Base-by-base conservation (phyloP, 2,888 invertebrate genomes). In the Ectemnius cavifrons region DNA sequence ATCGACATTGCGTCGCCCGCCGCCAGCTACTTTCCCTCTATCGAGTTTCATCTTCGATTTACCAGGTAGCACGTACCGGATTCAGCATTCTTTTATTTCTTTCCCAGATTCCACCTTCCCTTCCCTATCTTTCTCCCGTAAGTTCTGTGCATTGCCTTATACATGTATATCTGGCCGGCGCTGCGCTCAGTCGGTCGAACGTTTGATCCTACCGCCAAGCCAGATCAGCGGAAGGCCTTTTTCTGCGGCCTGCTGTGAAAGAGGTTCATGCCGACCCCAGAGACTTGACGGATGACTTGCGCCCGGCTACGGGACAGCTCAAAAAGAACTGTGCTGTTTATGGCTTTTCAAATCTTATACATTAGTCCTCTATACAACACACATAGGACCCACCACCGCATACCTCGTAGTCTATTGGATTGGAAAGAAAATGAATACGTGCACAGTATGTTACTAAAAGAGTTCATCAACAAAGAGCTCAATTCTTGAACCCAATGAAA, bases 211-310 rank as follows among this genome's bases (percentile, higher is more conserved):
- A 85, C 88, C 88, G 88, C 88, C 81, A 79, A 79, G 85, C 74
- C 83, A 85, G 86, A 87, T 86, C 87, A 86, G 86, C 85, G 84
- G 85, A 86, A 85, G 86, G 83, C 84, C 85, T 86, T 88, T 87
- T 86, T 87, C 86, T 85, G 83, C 82, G 79, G 75, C 80, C 78
- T 14, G 52, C 52, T 52, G 16, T 16, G 6, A 16, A 52, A 72
- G 80, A 73, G 80, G 80, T 81, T 76, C 68, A 75, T 83, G 82
- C 82, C 83, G 78, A 83, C 80, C 84, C 86, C 86, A 87, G 87
- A 87, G 87, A 86, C 86, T 87, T 87, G 87, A 87, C 87, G 87
- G 87, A 87, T 87, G 87, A 87, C 86, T 87, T 83, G 85, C 82
- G 79, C 83, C 83, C 78, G 71, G 80, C 37, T 11, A 37, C 37